These are phyloP conservation scores for Sinosuthora webbiana DNA, from an alignment of 2,113 vertebrate species.

Conservation along the genomic window DNA sequence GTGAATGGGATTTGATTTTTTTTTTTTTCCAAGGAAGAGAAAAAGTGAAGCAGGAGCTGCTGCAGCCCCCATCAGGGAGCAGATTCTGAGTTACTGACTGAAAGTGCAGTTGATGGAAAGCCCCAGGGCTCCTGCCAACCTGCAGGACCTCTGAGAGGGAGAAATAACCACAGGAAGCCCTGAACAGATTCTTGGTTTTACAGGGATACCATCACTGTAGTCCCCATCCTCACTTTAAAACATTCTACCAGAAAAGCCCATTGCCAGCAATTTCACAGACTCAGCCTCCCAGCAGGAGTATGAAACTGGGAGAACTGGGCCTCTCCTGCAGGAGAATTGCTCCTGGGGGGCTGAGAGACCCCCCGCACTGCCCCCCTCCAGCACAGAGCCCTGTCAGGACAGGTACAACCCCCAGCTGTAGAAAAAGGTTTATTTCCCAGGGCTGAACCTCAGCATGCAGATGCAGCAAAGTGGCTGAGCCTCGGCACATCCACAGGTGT, in stretches of 20 bases:
- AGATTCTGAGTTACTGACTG: background rate
- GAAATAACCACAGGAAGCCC: background rate
- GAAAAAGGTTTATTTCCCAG: background rate
- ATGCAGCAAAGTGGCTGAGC: background rate
- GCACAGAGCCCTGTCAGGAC: background rate
- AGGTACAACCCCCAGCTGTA: background rate
- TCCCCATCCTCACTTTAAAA: background rate
- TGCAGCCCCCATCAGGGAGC: background rate
- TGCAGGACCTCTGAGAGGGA: background rate
- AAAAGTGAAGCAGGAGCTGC: background rate
- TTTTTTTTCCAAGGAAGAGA: background rate
- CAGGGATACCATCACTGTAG: accelerated
- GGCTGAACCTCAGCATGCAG: accelerated
- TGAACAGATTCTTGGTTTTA: background rate
- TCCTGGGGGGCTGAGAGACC: background rate
- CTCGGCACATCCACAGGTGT: background rate
- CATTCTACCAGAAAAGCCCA: background rate
- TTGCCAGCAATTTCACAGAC: accelerated
- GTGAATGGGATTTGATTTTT: background rate
- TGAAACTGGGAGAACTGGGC: background rate
- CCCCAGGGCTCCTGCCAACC: background rate
- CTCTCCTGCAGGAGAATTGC: background rate
- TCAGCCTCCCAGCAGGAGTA: background rate
- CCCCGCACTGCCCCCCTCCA: background rate
- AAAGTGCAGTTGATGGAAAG: background rate